A percentile compares a stretch with the other conserved stretches of the same genome.
These are phyloP conservation scores for Mesocentrotus franciscanus DNA, from an alignment of 53 echinoderm and acorn worm species.

Conservation along the genomic window DNA sequence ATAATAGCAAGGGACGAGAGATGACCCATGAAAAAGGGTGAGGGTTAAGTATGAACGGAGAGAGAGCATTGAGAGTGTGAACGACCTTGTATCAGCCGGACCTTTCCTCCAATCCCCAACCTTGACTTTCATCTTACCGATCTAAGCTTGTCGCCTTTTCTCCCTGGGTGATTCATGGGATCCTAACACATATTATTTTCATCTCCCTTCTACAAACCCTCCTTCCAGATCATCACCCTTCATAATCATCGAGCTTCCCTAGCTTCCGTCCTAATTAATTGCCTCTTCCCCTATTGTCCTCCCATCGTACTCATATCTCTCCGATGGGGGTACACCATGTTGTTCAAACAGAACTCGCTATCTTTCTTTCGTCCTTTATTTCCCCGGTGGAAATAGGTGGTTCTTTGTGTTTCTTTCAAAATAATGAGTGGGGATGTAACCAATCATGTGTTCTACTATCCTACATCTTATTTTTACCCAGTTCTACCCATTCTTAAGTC, in stretches of 20 bases:
- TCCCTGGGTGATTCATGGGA: conserved; percentile 54
- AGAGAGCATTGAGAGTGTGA: conserved; percentile 29
- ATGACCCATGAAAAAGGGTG: background rate
- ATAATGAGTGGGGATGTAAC: conserved; percentile 22
- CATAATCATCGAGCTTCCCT: conserved; percentile 32
- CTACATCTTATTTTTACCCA: background rate
- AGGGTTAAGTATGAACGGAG: background rate
- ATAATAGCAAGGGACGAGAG: background rate
- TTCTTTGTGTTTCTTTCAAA: background rate
- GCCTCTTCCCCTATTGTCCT: conserved; percentile 26
- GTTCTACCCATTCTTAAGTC: background rate
- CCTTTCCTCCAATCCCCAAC: conserved; percentile 20
- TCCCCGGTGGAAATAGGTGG: background rate
- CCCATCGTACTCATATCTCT: background rate
- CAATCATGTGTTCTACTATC: conserved; percentile 12
- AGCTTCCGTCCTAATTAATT: conserved; percentile 44
- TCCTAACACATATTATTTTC: conserved; percentile 47
- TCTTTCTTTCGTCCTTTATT: background rate
- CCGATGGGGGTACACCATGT: background rate
- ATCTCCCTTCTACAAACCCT: conserved; percentile 30
- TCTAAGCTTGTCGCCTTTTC: conserved; percentile 2
- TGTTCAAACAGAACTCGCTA: background rate
- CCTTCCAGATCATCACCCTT: conserved; percentile 44
- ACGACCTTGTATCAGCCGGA: conserved; percentile 10
- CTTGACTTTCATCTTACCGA: conserved; percentile 57